These are phyloP conservation scores for Idaea dimidiata DNA, from an alignment of 2,888 invertebrate genomes.

Conservation along the genomic window DNA sequence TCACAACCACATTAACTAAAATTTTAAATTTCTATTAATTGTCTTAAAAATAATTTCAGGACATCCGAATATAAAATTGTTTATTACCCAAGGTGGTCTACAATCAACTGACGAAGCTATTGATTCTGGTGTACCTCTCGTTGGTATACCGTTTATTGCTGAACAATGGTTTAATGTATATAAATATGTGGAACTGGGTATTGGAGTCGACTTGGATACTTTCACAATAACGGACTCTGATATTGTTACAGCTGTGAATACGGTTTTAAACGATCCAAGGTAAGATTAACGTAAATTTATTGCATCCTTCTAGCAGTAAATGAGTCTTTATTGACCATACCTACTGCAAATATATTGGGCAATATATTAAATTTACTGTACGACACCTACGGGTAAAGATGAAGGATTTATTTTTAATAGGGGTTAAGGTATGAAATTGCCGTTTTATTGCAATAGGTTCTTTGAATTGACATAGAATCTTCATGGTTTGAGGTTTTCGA, in stretches of 20 bases:
- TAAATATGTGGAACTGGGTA: conserved; percentile 30
- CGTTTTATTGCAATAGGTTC: too few species aligned
- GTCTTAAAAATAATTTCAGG: conserved; percentile 18
- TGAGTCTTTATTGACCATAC: too few species aligned
- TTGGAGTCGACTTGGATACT: conserved; percentile 32
- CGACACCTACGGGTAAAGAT: too few species aligned
- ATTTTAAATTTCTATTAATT: neutral
- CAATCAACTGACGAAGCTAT: conserved; percentile 62
- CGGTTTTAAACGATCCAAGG: conserved; percentile 26
- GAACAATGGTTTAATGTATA: conserved; percentile 47
- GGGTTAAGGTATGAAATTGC: too few species aligned
- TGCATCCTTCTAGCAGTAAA: too few species aligned
- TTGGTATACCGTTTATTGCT: conserved; percentile 51
- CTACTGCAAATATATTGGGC: too few species aligned
- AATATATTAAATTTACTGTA: too few species aligned
- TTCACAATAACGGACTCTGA: conserved; percentile 26
- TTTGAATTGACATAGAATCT: too few species aligned
- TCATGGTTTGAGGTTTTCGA: too few species aligned
- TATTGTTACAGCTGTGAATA: conserved; percentile 26
- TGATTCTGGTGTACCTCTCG: conserved; percentile 46
- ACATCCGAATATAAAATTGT: conserved; percentile 60
- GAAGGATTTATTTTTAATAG: too few species aligned
- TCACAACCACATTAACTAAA: too few species aligned
- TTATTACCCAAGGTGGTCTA: conserved; percentile 60
- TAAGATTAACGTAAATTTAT: conserved; percentile 6